Base-by-base conservation (phyloP, 2,113 vertebrate genomes). In the Corythornis cristatus region DNA sequence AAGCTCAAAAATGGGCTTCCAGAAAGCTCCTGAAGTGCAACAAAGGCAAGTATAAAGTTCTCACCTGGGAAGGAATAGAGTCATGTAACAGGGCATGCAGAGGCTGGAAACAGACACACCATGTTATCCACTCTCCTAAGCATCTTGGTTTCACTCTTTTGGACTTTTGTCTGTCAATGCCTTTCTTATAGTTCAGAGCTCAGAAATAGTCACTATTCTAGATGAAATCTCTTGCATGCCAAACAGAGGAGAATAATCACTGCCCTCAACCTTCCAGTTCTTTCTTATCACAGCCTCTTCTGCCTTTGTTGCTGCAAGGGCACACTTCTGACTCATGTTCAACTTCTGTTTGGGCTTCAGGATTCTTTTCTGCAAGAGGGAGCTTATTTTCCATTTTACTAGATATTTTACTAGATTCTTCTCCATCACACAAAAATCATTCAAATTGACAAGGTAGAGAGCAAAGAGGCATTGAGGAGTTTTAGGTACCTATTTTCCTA, bases 41-140 rank as follows among this genome's bases (percentile, higher is more conserved):
- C 58, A 91, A 87, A 89, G 54, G 29, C 56, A 91, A 93, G 79
- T 35, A 65, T 8, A 66, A 77, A 80, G 12, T 51, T 88, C 21
- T 48, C 9, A 33, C 50, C n/a, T 70, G 33, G 28, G 31, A 79
- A 79, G 26, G 26, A 68, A 68, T 53, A 60, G 56, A 40, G 66
- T 56, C 2, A 35, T 40, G 11, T 13, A 54, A 37, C 6, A 67
- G 31, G 37, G 45, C 5, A 91, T 21, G 18, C 12, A 62, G 26
- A 89, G 43, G 20, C 19, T 82, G n/a, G 11, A 89, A 89, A 91
- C 11, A 46, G 28, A 81, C 19, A 50, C 20, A 23, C 4, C 4
- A 7, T 5, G 9, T 45, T 6, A 26, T 23, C 9, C 29, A n/a
- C 10, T 14, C 8, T 64, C 58, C 43, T 48, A n/a, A 75, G 67